These are phyloP conservation scores for Acrocephalus scirpaceus DNA, from an alignment of 2,797 vertebrate genomes.

Conservation along the genomic window DNA sequence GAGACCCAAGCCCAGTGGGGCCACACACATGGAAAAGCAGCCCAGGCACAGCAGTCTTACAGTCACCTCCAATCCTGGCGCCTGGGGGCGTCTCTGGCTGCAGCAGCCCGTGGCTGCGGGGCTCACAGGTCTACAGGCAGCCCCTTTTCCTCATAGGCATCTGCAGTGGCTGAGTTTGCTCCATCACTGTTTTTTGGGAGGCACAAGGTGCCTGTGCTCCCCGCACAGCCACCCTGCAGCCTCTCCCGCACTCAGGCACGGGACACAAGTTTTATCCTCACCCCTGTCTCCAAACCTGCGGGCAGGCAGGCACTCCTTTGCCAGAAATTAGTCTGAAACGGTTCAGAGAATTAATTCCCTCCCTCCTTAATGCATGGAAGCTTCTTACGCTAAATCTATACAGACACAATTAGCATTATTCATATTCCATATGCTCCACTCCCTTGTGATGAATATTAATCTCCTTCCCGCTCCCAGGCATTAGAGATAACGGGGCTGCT, in stretches of 20 bases:
- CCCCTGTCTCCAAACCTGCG: neutral
- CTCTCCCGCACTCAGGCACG: fast-evolving
- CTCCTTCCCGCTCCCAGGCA: conserved; percentile 36
- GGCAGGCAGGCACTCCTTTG: neutral
- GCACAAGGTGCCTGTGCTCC: neutral
- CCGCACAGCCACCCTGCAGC: fast-evolving
- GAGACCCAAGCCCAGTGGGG: neutral
- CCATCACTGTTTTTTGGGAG: neutral
- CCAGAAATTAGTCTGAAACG: conserved; percentile 35
- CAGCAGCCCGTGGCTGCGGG: neutral
- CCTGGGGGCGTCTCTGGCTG: fast-evolving
- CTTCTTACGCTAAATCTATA: conserved; percentile 73
- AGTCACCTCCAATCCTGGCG: neutral
- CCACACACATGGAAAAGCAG: fast-evolving
- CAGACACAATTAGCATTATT: conserved; percentile 75
- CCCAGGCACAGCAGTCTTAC: neutral
- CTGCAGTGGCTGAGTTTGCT: neutral
- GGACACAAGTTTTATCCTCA: neutral
- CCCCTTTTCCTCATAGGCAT: neutral
- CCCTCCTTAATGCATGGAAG: conserved; percentile 58
- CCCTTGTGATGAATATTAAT: conserved; percentile 74
- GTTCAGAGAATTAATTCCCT: conserved; percentile 51
- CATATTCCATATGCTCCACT: conserved; percentile 74
- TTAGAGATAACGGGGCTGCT: conserved; percentile 37
- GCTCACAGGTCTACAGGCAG: neutral